Evolutionary conservation across 64 coral and sea anemone genomes (phyloP).

Genomic region (Cladopsammia gracilis): DNA sequence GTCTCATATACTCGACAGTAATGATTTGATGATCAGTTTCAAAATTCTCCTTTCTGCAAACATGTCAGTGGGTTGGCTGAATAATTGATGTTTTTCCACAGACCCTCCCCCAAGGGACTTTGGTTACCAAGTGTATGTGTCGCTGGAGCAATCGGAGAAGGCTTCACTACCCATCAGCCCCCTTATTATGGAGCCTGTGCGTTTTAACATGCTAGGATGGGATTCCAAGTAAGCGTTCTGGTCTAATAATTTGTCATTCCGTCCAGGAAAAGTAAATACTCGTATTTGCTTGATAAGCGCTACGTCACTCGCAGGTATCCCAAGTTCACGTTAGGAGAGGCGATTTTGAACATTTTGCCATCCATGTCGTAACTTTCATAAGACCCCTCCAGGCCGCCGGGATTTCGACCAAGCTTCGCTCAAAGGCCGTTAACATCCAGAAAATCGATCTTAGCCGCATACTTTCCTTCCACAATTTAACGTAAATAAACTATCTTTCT

Average conservation of each 20-base stretch:
- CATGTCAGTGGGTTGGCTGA: not conserved
- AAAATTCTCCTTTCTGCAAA: too few species aligned
- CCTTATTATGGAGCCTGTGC: conserved; percentile 73
- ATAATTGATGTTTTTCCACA: conserved; percentile 17
- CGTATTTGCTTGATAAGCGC: not conserved
- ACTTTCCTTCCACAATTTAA: too few species aligned
- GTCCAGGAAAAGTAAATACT: not conserved
- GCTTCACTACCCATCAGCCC: conserved; percentile 76
- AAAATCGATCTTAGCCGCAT: too few species aligned
- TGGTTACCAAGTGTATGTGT: conserved; percentile 77
- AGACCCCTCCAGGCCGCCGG: too few species aligned
- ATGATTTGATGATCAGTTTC: too few species aligned
- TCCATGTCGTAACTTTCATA: too few species aligned
- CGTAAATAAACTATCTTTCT: too few species aligned
- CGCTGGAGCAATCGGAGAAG: conserved; percentile 85
- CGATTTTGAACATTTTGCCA: too few species aligned
- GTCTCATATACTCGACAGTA: too few species aligned
- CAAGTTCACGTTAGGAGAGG: too few species aligned
- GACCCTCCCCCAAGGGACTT: conserved; percentile 78
- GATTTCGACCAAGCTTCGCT: too few species aligned
- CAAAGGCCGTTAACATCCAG: too few species aligned
- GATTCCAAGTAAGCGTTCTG: conserved; percentile 1
- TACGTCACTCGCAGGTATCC: not conserved
- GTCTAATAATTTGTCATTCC: not conserved
- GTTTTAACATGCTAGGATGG: conserved; percentile 65